A percentile compares a stretch with the other conserved stretches of the same genome.
Evolutionary conservation across 92 coral and sea anemone genomes (phyloP).

Genomic region (Porites cylindrica): DNA sequence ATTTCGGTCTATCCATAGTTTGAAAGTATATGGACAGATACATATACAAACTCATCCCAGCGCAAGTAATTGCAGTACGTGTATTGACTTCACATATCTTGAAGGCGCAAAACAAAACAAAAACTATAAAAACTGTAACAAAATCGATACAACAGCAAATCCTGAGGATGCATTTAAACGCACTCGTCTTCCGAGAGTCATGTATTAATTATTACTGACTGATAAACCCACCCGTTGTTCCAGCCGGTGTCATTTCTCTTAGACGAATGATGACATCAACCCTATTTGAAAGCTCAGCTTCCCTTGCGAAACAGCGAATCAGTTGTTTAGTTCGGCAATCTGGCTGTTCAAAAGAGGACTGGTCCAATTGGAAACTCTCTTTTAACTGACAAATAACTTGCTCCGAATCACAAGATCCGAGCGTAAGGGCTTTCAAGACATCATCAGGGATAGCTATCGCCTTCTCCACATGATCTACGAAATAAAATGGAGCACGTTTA

Average conservation of each 20-base stretch:
- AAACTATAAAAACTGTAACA: too few relatives aligned
- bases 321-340: neutral
- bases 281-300: neutral
- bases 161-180: neutral
- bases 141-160: too few relatives aligned
- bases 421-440: neutral
- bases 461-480: neutral
- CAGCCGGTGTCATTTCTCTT: constrained; percentile 29
- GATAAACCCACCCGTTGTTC: constrained; percentile 39
- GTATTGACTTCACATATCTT: too few relatives aligned
- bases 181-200: neutral
- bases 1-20: neutral
- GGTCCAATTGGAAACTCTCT: neutral
- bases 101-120: too few relatives aligned
- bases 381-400: neutral
- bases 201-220: neutral
- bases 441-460: neutral
- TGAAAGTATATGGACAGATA: neutral
- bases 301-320: neutral
- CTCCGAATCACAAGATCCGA: neutral
- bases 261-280: neutral
- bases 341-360: constrained; percentile 7
- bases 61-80: too few relatives aligned
- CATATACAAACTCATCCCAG: neutral
- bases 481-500: too few relatives aligned